phyloP scores from a whole-genome alignment of 2,888 invertebrate species.

The Eupithecia subumbrata region DNA sequence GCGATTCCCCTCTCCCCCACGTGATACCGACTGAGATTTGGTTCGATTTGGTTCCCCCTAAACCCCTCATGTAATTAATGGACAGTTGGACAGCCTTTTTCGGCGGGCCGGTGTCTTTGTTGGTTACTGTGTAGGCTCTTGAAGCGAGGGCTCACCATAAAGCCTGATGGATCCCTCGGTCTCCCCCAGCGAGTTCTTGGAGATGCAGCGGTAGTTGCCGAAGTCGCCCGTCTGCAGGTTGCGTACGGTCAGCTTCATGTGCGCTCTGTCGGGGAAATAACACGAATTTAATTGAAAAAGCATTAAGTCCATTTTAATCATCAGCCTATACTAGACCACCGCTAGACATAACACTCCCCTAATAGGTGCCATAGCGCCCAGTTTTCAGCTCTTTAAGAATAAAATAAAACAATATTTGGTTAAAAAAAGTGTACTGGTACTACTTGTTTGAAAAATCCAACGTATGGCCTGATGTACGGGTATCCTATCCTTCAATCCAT shows the following conservation, averaged over 20 bases:
- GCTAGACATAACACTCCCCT: not conserved
- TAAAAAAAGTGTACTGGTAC: too few relatives aligned
- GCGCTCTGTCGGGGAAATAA: constrained; percentile 82
- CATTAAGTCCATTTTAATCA: not conserved
- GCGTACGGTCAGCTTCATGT: constrained; percentile 94
- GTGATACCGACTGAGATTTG: too few relatives aligned
- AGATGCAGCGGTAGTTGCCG: constrained; percentile 96
- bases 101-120: not conserved
- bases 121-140: not conserved
- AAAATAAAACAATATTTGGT: not conserved
- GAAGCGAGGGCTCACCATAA: constrained; percentile 86
- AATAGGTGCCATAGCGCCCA: not conserved
- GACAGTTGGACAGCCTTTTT: too few relatives aligned
- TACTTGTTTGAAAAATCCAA: not conserved
- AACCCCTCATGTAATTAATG: too few relatives aligned
- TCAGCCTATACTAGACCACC: not conserved
- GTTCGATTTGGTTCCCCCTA: too few relatives aligned
- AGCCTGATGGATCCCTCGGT: constrained; percentile 96
- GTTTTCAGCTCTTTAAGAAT: not conserved
- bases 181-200: constrained; percentile 96
- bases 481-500: not conserved
- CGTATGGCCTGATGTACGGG: not conserved
- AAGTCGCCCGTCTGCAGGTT: constrained; percentile 93
- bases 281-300: not conserved
- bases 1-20: too few relatives aligned